Evolutionary conservation across 1,140 invertebrate species (phyloP).

Genomic region (Pogonomyrmex californicus): DNA sequence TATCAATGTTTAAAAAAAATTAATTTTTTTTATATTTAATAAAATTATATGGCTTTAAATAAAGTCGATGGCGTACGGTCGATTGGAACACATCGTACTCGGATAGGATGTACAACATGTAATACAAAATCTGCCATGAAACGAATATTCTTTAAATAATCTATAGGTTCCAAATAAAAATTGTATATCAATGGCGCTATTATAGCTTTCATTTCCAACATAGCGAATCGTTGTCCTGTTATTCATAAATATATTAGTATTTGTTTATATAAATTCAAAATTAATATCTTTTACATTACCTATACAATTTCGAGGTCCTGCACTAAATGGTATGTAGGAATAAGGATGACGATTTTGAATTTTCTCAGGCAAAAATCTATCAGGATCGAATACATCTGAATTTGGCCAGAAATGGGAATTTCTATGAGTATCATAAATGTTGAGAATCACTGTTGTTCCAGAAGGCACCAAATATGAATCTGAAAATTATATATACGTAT

Average conservation of each 20-base stretch:
- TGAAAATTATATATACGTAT: not conserved
- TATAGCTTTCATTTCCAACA: constrained; percentile 92
- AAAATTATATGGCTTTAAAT: not conserved
- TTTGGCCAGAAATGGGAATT: constrained; percentile 92
- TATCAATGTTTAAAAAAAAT: too few relatives aligned
- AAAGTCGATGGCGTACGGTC: not conserved
- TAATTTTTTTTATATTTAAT: not conserved
- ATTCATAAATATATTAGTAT: constrained; percentile 1
- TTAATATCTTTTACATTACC: constrained; percentile 88
- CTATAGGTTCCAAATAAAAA: constrained; percentile 78
- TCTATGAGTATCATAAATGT: constrained; percentile 89
- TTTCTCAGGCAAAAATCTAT: constrained; percentile 90
- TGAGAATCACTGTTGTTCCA: constrained; percentile 75
- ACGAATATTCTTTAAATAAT: constrained; percentile 74
- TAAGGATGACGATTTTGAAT: constrained; percentile 86
- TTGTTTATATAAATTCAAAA: not conserved
- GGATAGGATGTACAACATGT: not conserved
- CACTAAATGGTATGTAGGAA: constrained; percentile 91
- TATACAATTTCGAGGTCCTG: constrained; percentile 92
- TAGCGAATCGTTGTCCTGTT: constrained; percentile 92
- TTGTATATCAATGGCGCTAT: constrained; percentile 87
- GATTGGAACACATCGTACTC: not conserved
- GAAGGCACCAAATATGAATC: not conserved
- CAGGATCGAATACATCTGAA: constrained; percentile 92
- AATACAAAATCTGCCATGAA: not conserved